These are phyloP conservation scores for Clarias magur DNA, from an alignment of 2,113 vertebrate species.

Conservation along the genomic window DNA sequence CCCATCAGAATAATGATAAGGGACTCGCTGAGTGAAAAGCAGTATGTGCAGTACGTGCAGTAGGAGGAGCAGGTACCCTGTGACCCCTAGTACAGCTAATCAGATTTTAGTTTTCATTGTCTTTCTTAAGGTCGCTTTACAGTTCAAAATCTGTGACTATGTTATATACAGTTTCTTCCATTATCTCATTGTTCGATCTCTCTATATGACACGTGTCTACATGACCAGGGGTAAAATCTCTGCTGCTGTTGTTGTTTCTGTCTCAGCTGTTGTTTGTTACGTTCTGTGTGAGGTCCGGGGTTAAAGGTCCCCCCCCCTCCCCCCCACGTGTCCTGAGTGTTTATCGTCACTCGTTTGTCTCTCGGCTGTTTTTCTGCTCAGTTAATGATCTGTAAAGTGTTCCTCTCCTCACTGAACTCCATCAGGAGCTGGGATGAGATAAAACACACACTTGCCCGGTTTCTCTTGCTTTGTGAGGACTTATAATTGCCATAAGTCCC, in stretches of 20 bases:
- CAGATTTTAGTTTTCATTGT: too few relatives aligned
- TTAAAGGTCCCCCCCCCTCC: conserved; percentile 6
- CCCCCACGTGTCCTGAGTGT: not conserved
- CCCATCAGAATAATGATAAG: not conserved
- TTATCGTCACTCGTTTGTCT: not conserved
- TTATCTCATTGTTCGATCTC: not conserved
- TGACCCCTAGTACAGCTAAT: too few relatives aligned
- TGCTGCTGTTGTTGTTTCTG: not conserved
- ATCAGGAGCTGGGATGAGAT: not conserved
- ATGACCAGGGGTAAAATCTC: not conserved
- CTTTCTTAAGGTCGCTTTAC: too few relatives aligned
- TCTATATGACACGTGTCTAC: not conserved
- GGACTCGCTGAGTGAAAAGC: not conserved
- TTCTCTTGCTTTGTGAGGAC: not conserved
- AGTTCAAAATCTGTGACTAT: not conserved
- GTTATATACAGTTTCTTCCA: not conserved
- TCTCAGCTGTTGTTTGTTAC: not conserved
- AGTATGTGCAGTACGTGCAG: not conserved
- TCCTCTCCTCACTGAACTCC: conserved; percentile 33
- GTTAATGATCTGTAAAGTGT: conserved; percentile 45
- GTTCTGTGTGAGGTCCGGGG: not conserved
- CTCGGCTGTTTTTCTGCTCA: conserved; percentile 56
- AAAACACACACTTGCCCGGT: not conserved
- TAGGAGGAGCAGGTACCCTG: too few relatives aligned
- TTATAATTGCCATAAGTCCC: not conserved